Conservation (phyloP, 2,888 invertebrate species). For the Sinentomon sp. region DNA sequence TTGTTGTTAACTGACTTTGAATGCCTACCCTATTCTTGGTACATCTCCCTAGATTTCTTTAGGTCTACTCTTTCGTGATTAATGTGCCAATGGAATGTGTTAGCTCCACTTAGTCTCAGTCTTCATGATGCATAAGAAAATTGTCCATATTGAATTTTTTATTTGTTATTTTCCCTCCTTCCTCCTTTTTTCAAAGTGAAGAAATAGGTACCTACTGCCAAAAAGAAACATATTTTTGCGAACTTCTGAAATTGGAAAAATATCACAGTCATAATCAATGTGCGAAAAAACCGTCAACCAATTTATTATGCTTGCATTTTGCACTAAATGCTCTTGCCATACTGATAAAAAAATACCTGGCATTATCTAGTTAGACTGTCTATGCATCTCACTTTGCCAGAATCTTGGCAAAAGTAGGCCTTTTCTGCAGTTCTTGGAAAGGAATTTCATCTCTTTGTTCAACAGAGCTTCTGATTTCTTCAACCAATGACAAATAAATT, state of each 20-base stretch:
- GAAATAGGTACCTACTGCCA: background rate
- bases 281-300: background rate
- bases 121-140: background rate
- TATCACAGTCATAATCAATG: background rate
- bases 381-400: too few relatives aligned
- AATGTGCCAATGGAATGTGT: too few relatives aligned
- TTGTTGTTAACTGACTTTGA: background rate
- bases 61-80: background rate
- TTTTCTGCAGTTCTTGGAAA: too few relatives aligned
- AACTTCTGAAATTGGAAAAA: background rate
- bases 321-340: too few relatives aligned
- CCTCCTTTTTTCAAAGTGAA: background rate
- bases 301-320: too few relatives aligned
- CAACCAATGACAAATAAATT: too few relatives aligned
- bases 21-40: too few relatives aligned
- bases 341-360: too few relatives aligned
- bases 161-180: background rate
- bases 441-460: conserved; percentile 17
- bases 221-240: background rate
- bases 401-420: too few relatives aligned
- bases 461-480: conserved; percentile 44
- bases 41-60: background rate
- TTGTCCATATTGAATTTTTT: background rate
- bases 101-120: too few relatives aligned
- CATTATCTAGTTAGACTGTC: too few relatives aligned